Conservation (phyloP, 2,797 vertebrate species). For the Malurus splendens region DNA sequence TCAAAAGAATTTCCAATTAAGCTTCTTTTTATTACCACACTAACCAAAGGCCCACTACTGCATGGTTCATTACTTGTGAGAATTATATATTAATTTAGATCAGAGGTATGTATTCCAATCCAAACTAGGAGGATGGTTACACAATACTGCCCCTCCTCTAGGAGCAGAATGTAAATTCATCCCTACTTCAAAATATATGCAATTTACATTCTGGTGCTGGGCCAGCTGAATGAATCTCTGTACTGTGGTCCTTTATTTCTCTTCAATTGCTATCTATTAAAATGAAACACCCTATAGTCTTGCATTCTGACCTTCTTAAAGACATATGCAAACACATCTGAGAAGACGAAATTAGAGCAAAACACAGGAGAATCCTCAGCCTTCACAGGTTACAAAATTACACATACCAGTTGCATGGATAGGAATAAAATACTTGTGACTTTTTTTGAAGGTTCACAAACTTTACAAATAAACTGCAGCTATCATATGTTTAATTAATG, state of each 20-base stretch:
- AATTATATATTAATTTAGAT: constrained; percentile 11
- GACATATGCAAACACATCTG: background rate
- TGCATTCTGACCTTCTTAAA: background rate
- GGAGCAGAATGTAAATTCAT: background rate
- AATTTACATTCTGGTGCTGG: background rate
- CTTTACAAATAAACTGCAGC: background rate
- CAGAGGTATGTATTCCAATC: background rate
- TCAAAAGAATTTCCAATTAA: constrained; percentile 36
- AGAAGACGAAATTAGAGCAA: background rate
- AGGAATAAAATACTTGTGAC: background rate
- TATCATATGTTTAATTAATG: background rate
- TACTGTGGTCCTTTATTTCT: background rate
- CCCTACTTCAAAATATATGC: background rate
- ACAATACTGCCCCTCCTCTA: background rate
- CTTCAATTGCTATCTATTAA: background rate
- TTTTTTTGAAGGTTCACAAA: background rate
- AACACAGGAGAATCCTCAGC: background rate
- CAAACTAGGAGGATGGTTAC: background rate
- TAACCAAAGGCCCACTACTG: background rate
- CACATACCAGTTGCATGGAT: background rate
- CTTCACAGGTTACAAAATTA: background rate
- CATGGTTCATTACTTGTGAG: constrained; percentile 34
- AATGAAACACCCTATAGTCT: background rate
- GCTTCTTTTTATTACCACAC: constrained; percentile 22
- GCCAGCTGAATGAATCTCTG: background rate